These are phyloP conservation scores for Bucco capensis DNA, from an alignment of 2,113 vertebrate genomes.

Conservation along the genomic window DNA sequence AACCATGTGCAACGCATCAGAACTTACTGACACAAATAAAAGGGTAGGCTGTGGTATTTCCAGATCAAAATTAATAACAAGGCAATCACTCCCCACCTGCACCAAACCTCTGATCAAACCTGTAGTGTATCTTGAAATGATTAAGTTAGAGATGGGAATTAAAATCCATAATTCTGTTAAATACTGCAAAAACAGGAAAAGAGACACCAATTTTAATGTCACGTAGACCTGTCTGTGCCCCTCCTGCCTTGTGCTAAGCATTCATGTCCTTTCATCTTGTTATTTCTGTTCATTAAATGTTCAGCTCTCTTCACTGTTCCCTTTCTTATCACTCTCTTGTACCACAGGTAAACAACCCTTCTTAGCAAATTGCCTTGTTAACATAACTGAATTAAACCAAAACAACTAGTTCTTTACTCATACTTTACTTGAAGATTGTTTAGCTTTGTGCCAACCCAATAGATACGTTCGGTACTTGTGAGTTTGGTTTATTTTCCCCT, in stretches of 20 bases:
- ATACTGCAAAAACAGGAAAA: background rate
- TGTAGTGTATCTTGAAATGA: background rate
- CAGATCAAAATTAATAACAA: background rate
- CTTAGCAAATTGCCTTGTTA: background rate
- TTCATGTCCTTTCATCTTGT: background rate
- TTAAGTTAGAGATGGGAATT: background rate
- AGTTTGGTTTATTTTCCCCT: too few relatives aligned
- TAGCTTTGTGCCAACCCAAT: background rate
- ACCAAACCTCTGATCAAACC: background rate
- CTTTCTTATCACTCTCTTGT: background rate
- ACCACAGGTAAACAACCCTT: background rate
- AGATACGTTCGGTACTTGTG: fast-evolving
- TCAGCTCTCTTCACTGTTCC: background rate
- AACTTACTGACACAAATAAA: background rate
- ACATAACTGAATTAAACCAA: background rate
- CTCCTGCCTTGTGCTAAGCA: background rate
- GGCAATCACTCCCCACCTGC: background rate
- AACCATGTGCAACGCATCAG: background rate
- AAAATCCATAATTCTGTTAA: background rate
- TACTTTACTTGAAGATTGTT: background rate
- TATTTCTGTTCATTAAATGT: background rate
- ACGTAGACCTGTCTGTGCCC: fast-evolving
- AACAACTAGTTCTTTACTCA: fast-evolving
- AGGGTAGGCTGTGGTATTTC: background rate
- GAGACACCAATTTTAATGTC: background rate